phyloP scores from a whole-genome alignment of 2,888 invertebrate species.

The Coronaproctus castanopsis region DNA sequence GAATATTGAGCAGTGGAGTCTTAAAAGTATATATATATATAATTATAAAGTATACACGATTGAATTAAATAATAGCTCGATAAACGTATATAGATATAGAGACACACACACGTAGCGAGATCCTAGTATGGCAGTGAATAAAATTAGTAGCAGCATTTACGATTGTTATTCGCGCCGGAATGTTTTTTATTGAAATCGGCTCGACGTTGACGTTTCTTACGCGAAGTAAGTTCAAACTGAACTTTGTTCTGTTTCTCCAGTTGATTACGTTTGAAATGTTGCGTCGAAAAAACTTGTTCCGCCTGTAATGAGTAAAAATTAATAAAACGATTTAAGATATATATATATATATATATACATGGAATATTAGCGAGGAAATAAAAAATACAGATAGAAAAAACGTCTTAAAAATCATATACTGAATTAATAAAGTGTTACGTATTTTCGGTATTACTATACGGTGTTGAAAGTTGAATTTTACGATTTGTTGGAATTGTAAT shows the following conservation, averaged over 20 bases:
- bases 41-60: no score
- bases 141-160: constrained; percentile 32
- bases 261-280: constrained; percentile 31
- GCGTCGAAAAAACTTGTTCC: constrained; percentile 30
- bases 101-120: no score
- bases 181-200: constrained; percentile 33
- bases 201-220: constrained; percentile 33
- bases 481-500: no score
- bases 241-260: constrained; percentile 36
- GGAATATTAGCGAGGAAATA: no score
- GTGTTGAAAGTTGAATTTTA: no score
- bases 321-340: not conserved
- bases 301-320: constrained; percentile 22
- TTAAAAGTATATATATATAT: no score
- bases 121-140: constrained; percentile 12
- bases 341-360: not conserved
- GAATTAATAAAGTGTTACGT: not conserved
- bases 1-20: no score
- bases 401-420: no score
- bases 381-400: not conserved
- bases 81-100: no score
- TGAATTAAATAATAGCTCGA: no score
- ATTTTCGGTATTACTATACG: no score
- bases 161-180: constrained; percentile 40
- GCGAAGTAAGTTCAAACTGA: constrained; percentile 30